These are phyloP conservation scores for Danaus melanippus DNA, from an alignment of 1,140 invertebrate genomes.

Conservation along the genomic window DNA sequence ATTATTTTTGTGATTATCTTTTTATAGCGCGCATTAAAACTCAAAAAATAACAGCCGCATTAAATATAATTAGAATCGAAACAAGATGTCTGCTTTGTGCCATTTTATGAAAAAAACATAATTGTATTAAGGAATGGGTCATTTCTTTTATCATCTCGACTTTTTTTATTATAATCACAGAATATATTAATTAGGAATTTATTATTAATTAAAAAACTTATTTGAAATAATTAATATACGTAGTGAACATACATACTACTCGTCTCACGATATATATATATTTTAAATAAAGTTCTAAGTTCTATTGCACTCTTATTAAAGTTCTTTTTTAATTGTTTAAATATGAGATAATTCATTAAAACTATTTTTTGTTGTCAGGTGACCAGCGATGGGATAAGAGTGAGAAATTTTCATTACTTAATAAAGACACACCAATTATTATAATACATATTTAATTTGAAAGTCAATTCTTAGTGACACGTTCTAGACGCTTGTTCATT, in stretches of 20 bases:
- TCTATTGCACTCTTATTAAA: too few species aligned
- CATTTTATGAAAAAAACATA: conserved; percentile 40
- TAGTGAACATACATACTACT: conserved; percentile 7
- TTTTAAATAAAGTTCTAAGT: conserved; percentile 5
- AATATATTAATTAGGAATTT: background rate
- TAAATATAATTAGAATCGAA: conserved; percentile 67
- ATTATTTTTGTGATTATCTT: conserved; percentile 73
- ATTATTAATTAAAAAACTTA: conserved; percentile 1
- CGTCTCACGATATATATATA: background rate
- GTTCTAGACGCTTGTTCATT: too few species aligned
- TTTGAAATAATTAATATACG: background rate
- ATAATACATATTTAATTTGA: too few species aligned
- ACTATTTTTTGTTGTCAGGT: conserved; percentile 25
- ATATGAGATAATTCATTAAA: conserved; percentile 5
- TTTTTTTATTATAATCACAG: background rate
- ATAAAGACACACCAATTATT: too few species aligned
- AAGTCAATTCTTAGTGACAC: too few species aligned
- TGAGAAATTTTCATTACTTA: conserved; percentile 15
- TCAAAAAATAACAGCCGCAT: conserved; percentile 69
- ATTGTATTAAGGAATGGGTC: conserved; percentile 21
- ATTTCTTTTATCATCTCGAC: conserved; percentile 12
- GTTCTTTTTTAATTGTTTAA: too few species aligned
- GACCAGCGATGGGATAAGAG: conserved; percentile 22
- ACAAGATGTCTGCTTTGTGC: conserved; percentile 54
- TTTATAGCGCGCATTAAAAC: conserved; percentile 69